Base-by-base conservation (phyloP, 2,888 invertebrate genomes). In the Alsophila aescularia region DNA sequence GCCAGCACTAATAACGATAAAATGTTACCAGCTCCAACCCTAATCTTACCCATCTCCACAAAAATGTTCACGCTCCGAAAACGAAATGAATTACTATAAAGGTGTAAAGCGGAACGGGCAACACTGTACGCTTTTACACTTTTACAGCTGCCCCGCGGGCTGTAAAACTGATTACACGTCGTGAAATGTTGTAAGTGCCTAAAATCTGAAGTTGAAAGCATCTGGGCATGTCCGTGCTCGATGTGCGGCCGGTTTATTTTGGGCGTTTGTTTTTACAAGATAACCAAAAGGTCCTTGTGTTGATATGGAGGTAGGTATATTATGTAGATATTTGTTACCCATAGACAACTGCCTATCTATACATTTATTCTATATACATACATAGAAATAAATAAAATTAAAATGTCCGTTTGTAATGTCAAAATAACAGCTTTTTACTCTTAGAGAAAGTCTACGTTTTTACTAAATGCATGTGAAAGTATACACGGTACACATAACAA, bases 141-240 rank as follows among this genome's bases (percentile, higher is more conserved):
- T 29, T n/a, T 2, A 29, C 10, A 29, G 29, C 29, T n/a, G 29
- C 10, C n/a, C 21, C 10, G 18, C 16, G n/a, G n/a, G 36, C 5
- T 37, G 36, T 37, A 37, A 37, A 37, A 37, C 18, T 37, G 36
- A 37, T 37, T 37, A 37, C 36, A 37, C 18, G 16, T 35, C 16
- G 14, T 10, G 8, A 40, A 27, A 9, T 14, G 40, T 13, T 27
- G 27, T 35, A 16, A n/a, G n/a, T n/a, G n/a, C n/a, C n/a, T n/a
- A n/a, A 27, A 24, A 40, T n/a, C 29, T 2, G n/a, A 29, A 29
- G n/a, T 1, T 29, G 4, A 18, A 18, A 5, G 2, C 7, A 8
- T 24, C 8, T 1, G 24, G 1, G 24, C 24, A 7, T 18, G 18
- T 18, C 24, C 7, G 24, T n/a, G n/a, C 5, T 8, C 7, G 24